Evolutionary conservation across 2,797 vertebrate species (phyloP), one percentile per base, ranked within the genome.

Genomic region (Coluber constrictor): DNA sequence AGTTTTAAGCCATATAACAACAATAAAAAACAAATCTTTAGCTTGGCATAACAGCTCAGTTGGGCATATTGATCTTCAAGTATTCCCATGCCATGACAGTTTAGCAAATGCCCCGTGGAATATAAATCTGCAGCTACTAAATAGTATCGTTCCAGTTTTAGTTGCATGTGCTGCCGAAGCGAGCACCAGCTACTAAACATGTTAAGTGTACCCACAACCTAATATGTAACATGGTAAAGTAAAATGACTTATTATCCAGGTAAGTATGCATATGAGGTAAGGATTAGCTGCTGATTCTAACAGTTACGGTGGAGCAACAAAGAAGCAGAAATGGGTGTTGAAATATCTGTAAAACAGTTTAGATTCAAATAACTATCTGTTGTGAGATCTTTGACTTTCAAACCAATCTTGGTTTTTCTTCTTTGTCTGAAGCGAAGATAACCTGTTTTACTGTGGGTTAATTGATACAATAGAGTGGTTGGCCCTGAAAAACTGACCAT

Each of bases 181-280:
- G 55, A 56, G 55, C 13, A 56, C 55, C 92, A 94, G 96, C 90
- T 90, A 95, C 96, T 96, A 70, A 13, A 92, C 66, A 56, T 32
- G 95, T 95, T 97, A 97, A 97, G 96, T 94, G 96, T 94, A 96
- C 97, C 97, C 96, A 94, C 95, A 97, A 97, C 96, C 96, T 95
- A 29, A 87, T 94, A 51, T 94, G 94, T 96, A 97, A 96, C 90
- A 95, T 96, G 92, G 87, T 86, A 94, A 96, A 96, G 96, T 32
- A 70, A 97, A 97, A 97, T 97, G 97, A 59, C 97, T 97, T 97
- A 96, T 97, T 97, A 96, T 96, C 97, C 96, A 79, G 97, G 97
- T 98, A 98, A 98, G 95, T 96, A 96, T 96, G 89, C 97, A 97
- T 96, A 83, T 55, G 97, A 86, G 56, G 94, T 95, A 94, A 97